Base-by-base conservation (phyloP, 2,888 invertebrate genomes). In the Drosophila cyrtoloma region DNA sequence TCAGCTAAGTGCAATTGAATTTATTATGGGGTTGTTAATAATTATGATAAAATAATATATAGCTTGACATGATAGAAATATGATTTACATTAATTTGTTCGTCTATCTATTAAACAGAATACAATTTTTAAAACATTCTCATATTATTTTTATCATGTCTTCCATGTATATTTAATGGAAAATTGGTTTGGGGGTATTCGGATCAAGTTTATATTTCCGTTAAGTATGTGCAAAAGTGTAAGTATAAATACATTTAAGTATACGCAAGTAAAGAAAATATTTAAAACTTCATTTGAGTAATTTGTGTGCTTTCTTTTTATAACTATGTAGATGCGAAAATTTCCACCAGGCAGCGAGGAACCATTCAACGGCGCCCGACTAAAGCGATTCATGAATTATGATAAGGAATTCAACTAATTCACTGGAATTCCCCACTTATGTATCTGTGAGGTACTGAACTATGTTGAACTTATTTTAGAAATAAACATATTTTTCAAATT, bases 291-390 rank as follows among this genome's bases (percentile, higher is more conserved):
- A 42, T 2, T 33, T 1, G 14, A 32, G 2, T 56, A 52, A 33
- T 37, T 52, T 47, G 47, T 53, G 19, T 62, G 14, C 57, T 51
- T 65, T 44, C 32, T 59, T 55, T 75, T 19, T 51, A 66, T 58
- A 77, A 70, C 64, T 64, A 58, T 75, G 82, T 94, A 96, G 96
- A 96, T 95, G 95, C 94, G 96, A 84, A 94, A 95, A 85, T 95
- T 95, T 92, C 96, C 96, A 33, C 96, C 96, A 22, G 96, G 96
- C 84, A 95, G 95, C 80, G 95, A 95, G 61, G 93, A 94, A 51
- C 94, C 95, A 3, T 95, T 93, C 84, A 94, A 95, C 79, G 94
- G 94, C 53, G 92, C 93, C 51, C 93, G 94, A 65, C 89, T 95
- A 56, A 93, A 94, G 75, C 94, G 94, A 77, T 95, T 95, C 84